Evolutionary conservation across 2,113 vertebrate species (phyloP).

Genomic region (Stegastes partitus): DNA sequence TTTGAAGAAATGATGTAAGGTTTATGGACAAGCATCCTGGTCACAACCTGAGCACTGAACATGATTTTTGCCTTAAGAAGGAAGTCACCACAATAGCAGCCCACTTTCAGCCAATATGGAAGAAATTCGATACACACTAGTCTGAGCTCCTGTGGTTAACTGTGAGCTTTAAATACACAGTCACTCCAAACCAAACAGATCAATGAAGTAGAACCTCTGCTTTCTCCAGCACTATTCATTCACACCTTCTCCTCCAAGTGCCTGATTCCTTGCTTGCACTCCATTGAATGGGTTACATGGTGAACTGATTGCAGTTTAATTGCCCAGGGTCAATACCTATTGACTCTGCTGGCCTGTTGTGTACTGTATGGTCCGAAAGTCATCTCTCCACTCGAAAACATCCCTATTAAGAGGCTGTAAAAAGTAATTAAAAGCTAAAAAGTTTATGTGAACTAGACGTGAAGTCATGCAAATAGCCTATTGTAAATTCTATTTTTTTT

Average conservation of each 20-base stretch:
- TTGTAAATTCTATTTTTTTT: constrained; percentile 44
- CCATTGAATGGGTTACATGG: constrained; percentile 75
- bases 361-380: constrained; percentile 64
- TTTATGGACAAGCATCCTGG: neutral
- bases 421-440: constrained; percentile 72
- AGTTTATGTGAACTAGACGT: constrained; percentile 50
- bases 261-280: constrained; percentile 44
- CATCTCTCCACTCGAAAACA: constrained; percentile 47
- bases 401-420: constrained; percentile 54
- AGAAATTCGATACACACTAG: constrained; percentile 60
- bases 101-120: constrained; percentile 39
- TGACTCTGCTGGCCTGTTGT: constrained; percentile 60
- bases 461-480: constrained; percentile 64
- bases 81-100: constrained; percentile 26
- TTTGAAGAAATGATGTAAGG: neutral
- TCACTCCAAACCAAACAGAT: constrained; percentile 75
- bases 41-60: neutral
- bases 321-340: constrained; percentile 77
- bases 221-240: constrained; percentile 53
- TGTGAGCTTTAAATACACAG: constrained; percentile 75
- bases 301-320: constrained; percentile 82
- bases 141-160: constrained; percentile 63
- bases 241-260: constrained; percentile 61
- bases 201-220: constrained; percentile 64
- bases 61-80: constrained; percentile 17